Percentiles rank a stretch among this genome's conserved stretches.
These are phyloP conservation scores for Arge pagana DNA, from an alignment of 2,888 invertebrate species.

Conservation along the genomic window DNA sequence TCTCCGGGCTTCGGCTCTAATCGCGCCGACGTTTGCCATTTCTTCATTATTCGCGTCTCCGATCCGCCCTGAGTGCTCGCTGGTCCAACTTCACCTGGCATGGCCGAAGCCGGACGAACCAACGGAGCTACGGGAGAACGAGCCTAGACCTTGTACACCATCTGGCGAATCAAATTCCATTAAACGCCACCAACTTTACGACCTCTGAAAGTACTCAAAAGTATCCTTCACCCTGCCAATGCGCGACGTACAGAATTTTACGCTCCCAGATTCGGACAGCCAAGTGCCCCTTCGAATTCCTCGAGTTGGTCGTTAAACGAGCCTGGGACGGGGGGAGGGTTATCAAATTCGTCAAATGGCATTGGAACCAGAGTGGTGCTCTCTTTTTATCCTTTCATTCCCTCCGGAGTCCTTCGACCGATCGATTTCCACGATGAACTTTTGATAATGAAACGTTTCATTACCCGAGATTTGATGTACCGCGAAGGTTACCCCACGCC, in stretches of 20 bases:
- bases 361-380: background rate
- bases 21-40: background rate
- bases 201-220: constrained; percentile 24
- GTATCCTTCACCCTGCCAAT: background rate
- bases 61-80: constrained; percentile 11
- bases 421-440: too few relatives aligned
- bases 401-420: too few relatives aligned
- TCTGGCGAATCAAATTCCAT: constrained; percentile 39
- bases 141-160: too few relatives aligned
- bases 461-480: too few relatives aligned
- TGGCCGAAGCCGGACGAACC: too few relatives aligned
- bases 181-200: constrained; percentile 37
- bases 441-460: too few relatives aligned
- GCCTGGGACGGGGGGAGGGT: background rate
- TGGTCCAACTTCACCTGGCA: too few relatives aligned
- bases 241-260: background rate
- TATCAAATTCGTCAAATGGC: too few relatives aligned
- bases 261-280: constrained; percentile 6
- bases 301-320: constrained; percentile 11
- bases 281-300: constrained; percentile 1
- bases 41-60: constrained; percentile 9
- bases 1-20: constrained; percentile 8
- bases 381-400: background rate
- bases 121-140: too few relatives aligned
- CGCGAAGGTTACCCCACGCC: background rate